Conservation (phyloP, 1,140 invertebrate genomes). For the Reticulitermes speratus region DNA sequence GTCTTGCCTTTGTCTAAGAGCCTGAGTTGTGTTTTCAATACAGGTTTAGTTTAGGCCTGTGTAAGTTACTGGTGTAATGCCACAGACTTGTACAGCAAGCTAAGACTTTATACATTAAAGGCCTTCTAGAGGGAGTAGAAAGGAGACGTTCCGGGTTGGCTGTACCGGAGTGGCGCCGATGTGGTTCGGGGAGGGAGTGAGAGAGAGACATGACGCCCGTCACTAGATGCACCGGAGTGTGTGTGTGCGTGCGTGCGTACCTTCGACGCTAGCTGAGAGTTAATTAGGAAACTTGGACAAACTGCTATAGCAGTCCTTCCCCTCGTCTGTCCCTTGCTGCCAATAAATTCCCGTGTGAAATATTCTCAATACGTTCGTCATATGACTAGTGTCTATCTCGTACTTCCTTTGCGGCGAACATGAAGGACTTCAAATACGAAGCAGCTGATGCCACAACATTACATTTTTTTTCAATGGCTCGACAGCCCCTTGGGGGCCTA, state of each 20-base stretch:
- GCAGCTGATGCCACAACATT: too few species aligned
- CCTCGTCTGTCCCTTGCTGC: neutral
- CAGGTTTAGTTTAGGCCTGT: too few species aligned
- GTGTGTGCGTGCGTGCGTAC: neutral
- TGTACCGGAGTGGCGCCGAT: neutral
- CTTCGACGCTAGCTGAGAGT: neutral
- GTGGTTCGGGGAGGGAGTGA: neutral
- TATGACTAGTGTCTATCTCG: neutral
- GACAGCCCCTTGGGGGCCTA: too few species aligned
- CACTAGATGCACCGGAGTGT: neutral
- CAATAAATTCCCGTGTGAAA: neutral
- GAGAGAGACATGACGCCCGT: neutral
- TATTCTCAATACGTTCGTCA: neutral
- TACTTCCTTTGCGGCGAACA: too few species aligned
- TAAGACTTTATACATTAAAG: too few species aligned
- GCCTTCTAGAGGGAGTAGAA: too few species aligned
- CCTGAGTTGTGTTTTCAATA: too few species aligned
- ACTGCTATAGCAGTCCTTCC: neutral
- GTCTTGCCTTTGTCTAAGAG: too few species aligned
- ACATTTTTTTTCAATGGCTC: too few species aligned
- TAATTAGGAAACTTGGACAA: conserved; percentile 16
- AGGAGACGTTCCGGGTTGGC: neutral
- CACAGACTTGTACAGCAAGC: too few species aligned
- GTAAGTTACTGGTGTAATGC: too few species aligned
- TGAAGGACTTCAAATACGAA: too few species aligned